Evolutionary conservation across 1,140 invertebrate species (phyloP), one percentile per base, ranked within the genome.

Genomic region (Macrobrachium nipponense): DNA sequence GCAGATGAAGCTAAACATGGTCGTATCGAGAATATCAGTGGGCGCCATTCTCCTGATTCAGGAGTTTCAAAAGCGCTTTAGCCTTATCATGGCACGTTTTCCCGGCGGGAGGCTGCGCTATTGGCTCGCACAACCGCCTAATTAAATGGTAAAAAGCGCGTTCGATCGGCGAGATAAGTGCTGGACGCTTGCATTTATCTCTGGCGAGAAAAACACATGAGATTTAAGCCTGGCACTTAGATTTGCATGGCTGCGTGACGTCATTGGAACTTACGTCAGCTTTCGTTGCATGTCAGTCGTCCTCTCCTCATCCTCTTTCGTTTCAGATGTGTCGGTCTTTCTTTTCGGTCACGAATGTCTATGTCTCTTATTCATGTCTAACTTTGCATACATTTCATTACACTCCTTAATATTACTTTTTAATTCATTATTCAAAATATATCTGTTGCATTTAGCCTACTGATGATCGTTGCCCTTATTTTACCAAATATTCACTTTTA

Each of bases 11-110:
- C 20, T 23, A 43, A 43, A 70, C 15, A 10, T 43, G 23, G 17
- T 5, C 20, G 23, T 12, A 27, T 15, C 12, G 36, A 8, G 68
- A 70, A 17, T 43, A 70, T 23, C 68, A 23, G 15, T 23, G 18
- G 27, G 60, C 18, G 20, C 60, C 58, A 62, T 17, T 36, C 76
- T 15, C 18, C 59, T 62, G 76, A 62, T 10, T 62, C 36, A 27
- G 60, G 76, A 12, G n/a, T 79, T 27, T 62, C 58, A 62, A 60
- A 79, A 62, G 76, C 76, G 76, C 14, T 62, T 79, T 43, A 62
- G 59, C 27, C 76, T 77, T 79, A 79, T 79, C 76, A n/a, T 27
- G 76, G 76, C 76, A 79, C 76, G 76, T 79, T 62, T 62, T 36
- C 23, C 76, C 23, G 14, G 59, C 59, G 60, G 76, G 59, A 36